Evolutionary conservation across 2,797 vertebrate genomes (phyloP).

Genomic region (Platalea minor): DNA sequence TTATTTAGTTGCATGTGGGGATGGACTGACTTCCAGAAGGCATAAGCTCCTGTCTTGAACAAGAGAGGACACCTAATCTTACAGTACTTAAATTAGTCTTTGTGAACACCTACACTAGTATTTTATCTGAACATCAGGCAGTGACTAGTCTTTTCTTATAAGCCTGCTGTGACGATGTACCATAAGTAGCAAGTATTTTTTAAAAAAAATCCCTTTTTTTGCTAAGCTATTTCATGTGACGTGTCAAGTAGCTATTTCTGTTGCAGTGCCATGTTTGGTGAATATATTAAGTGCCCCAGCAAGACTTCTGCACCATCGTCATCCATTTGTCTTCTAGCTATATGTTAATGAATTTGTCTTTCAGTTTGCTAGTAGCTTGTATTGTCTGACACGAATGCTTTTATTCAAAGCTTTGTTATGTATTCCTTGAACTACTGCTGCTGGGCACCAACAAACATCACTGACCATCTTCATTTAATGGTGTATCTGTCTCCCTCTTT

Average conservation of each 20-base stretch:
- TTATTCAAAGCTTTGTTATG: conserved; percentile 23
- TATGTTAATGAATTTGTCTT: conserved; percentile 38
- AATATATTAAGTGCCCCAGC: neutral
- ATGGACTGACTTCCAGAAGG: neutral
- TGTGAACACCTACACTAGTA: neutral
- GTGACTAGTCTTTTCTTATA: neutral
- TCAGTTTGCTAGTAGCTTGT: neutral
- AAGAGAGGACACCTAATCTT: neutral
- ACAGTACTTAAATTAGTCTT: neutral
- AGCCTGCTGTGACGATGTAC: neutral
- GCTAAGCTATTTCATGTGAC: neutral
- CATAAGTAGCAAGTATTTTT: neutral
- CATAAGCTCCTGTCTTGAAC: neutral
- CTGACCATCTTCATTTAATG: neutral
- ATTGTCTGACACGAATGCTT: neutral
- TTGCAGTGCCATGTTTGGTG: neutral
- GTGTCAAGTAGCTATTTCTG: neutral
- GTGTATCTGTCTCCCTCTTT: neutral
- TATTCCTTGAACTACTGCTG: conserved; percentile 16
- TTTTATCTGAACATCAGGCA: neutral
- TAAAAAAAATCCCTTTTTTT: neutral
- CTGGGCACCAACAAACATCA: neutral
- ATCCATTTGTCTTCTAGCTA: conserved; percentile 17
- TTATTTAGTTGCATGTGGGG: neutral
- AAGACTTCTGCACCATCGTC: neutral